Base-by-base conservation (phyloP, 2,888 invertebrate genomes). In the Eilema griseolum region DNA sequence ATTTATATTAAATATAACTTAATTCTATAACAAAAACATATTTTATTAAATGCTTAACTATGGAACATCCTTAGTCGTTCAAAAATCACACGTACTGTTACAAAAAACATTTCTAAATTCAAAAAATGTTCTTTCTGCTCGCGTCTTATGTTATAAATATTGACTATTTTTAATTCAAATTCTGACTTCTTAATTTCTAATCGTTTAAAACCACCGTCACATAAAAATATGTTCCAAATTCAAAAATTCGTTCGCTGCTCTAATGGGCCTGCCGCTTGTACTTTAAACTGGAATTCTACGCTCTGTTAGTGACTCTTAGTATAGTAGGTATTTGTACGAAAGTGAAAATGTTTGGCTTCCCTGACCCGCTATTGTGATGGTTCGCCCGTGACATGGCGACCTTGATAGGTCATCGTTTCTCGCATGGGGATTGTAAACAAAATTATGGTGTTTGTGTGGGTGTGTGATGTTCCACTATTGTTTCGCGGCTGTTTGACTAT, bases 341-440 rank as follows among this genome's bases (percentile, higher is more conserved):
- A 93, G 93, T 91, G 92, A 93, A 91, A 92, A 83, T 85, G 88
- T 87, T 85, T 82, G 83, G 79, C 86, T 87, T 81, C 84, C 83
- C 83, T 90, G 92, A 92, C 91, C 92, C 85, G 90, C 80, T 87
- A 90, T 90, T 92, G 93, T 91, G 88, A 85, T 84, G 88, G 81
- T 67, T 87, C 86, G 88, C 82, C 89, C 89, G 86, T 91, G 90
- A 91, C 89, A 88, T 80, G 78, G 73, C 86, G 93, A 88, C 93
- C 93, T 93, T 93, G 92, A 76, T 92, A 91, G 80, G 82, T 86
- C 88, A 89, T 89, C 90, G 88, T 82, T 83, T 85, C 81, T 83
- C 85, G 84, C 85, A 86, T 86, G 88, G 86, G 86, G 83, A 82
- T 87, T 79, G 89, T 90, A 90, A 90, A 91, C 92, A 89, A 78